Evolutionary conservation across 2,113 vertebrate species (phyloP).

Genomic region (Pachycephala philippinensis): DNA sequence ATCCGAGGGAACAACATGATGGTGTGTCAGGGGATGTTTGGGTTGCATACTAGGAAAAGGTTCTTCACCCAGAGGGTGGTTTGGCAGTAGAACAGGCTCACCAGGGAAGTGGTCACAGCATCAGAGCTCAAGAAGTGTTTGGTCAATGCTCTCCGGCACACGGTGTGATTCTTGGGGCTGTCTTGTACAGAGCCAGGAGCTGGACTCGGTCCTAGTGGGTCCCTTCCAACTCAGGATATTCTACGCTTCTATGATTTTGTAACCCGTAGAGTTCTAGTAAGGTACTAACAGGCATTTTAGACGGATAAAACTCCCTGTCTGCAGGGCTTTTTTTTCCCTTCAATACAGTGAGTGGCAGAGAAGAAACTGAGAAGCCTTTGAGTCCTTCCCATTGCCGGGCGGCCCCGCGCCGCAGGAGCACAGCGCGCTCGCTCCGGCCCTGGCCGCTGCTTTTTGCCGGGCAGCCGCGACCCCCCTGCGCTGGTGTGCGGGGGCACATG

Average conservation of each 20-base stretch:
- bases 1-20: not conserved
- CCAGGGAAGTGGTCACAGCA: not conserved
- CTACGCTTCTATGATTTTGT: not conserved
- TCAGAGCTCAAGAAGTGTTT: not conserved
- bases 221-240: not conserved
- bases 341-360: not conserved
- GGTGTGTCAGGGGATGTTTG: not conserved
- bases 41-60: not conserved
- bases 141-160: not conserved
- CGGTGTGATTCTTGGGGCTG: no score
- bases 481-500: not conserved
- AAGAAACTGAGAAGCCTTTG: not conserved
- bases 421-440: not conserved
- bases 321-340: not conserved
- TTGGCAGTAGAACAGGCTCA: not conserved
- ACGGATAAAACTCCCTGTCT: not conserved
- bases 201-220: not conserved
- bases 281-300: accelerated
- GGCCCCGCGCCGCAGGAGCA: not conserved
- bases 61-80: not conserved
- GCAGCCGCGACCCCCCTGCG: not conserved
- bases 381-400: not conserved
- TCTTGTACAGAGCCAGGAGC: not conserved
- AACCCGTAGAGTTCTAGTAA: not conserved
- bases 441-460: not conserved